Evolutionary conservation across 2,797 vertebrate species (phyloP).

Genomic region (Orestias chungarensis): DNA sequence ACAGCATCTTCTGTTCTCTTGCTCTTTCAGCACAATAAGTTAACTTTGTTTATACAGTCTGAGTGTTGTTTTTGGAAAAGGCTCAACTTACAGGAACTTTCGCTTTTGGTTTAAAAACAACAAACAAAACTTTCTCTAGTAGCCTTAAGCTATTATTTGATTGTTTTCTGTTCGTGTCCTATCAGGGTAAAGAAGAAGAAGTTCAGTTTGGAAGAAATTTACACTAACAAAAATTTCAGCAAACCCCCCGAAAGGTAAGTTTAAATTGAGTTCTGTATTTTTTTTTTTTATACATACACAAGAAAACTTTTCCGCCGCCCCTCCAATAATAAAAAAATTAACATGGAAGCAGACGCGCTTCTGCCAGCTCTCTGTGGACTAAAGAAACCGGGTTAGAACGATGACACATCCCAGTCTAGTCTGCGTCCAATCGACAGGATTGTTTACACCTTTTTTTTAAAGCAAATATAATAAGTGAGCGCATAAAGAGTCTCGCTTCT

Average conservation of each 20-base stretch:
- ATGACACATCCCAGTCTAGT: not conserved
- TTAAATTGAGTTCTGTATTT: not conserved
- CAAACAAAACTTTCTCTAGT: too few species aligned
- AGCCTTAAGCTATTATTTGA: not conserved
- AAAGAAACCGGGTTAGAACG: not conserved
- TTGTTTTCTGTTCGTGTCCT: constrained; percentile 25
- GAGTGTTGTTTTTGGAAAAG: too few species aligned
- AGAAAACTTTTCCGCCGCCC: too few species aligned
- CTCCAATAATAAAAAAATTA: not conserved
- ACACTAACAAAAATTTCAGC: constrained; percentile 92
- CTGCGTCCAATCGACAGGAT: not conserved
- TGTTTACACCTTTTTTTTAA: too few species aligned
- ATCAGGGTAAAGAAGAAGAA: constrained; percentile 90
- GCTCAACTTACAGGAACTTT: too few species aligned
- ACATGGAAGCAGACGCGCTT: not conserved
- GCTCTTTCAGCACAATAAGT: too few species aligned
- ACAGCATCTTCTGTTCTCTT: too few species aligned
- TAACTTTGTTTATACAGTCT: too few species aligned
- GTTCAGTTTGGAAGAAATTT: constrained; percentile 93
- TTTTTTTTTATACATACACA: not conserved
- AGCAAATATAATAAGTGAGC: not conserved
- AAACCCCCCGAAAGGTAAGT: constrained; percentile 87
- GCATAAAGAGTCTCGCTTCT: not conserved
- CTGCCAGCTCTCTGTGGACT: not conserved
- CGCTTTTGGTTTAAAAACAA: not conserved